Conservation (phyloP, 2,797 vertebrate species). For the Sciurus vulgaris region DNA sequence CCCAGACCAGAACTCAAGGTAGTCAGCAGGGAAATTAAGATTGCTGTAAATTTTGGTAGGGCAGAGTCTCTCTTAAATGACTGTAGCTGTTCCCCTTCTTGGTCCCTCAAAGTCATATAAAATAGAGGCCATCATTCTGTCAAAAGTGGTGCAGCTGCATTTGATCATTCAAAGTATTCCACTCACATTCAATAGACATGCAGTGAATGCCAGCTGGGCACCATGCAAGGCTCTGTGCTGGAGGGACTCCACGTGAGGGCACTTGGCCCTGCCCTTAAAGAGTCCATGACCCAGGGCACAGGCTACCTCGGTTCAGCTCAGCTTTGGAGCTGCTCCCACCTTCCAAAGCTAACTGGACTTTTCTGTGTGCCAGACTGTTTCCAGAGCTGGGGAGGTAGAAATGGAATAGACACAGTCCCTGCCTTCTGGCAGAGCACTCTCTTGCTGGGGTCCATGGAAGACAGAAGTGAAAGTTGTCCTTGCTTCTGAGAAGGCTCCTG, state of each 20-base stretch:
- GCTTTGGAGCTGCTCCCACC: not conserved
- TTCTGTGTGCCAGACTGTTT: not conserved
- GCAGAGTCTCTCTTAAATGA: not conserved
- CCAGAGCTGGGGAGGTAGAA: not conserved
- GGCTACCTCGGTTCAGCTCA: not conserved
- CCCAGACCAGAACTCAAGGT: not conserved
- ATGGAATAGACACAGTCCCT: not conserved
- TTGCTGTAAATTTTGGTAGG: not conserved
- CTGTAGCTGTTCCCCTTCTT: not conserved
- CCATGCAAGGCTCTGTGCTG: not conserved
- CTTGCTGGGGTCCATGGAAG: not conserved
- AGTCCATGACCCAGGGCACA: not conserved
- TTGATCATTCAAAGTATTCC: not conserved
- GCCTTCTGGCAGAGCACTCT: not conserved
- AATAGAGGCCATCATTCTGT: not conserved
- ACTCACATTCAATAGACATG: not conserved
- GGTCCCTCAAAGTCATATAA: not conserved
- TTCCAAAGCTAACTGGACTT: not conserved
- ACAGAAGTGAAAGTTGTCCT: not conserved
- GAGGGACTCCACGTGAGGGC: not conserved
- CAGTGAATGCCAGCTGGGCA: not conserved
- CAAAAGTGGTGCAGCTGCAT: not conserved
- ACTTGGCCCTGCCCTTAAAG: not conserved
- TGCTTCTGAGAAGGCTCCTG: constrained; percentile 3
- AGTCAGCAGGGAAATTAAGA: not conserved